Conservation (phyloP, 2,113 vertebrate species). For the Channa maculata region DNA sequence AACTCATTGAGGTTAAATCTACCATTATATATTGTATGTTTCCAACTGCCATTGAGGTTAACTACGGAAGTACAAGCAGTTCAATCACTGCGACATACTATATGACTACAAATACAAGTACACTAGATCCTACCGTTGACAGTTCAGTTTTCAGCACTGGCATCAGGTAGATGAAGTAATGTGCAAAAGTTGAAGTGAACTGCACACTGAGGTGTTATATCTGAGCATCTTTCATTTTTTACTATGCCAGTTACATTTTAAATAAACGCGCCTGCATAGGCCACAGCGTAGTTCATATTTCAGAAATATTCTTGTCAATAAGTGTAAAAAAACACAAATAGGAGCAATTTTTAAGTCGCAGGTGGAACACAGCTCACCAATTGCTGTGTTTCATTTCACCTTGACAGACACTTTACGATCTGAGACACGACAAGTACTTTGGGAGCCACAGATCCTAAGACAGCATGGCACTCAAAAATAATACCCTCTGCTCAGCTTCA, state of each 20-base stretch:
- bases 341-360: slow-evolving; percentile 24
- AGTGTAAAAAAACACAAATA: slow-evolving; percentile 33
- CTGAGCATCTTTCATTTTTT: slow-evolving; percentile 19
- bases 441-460: slow-evolving; percentile 49
- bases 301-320: slow-evolving; percentile 10
- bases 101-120: slow-evolving; percentile 18
- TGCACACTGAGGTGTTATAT: background rate
- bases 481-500: slow-evolving; percentile 61
- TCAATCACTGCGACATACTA: slow-evolving; percentile 13
- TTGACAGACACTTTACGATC: slow-evolving; percentile 76
- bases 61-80: slow-evolving; percentile 24
- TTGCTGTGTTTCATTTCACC: slow-evolving; percentile 63
- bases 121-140: slow-evolving; percentile 23
- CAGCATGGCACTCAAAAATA: slow-evolving; percentile 68
- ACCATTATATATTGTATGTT: background rate
- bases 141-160: background rate
- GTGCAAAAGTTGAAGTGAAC: slow-evolving; percentile 17
- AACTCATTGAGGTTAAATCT: slow-evolving; percentile 24
- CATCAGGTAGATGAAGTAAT: slow-evolving; percentile 3
- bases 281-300: slow-evolving; percentile 13
- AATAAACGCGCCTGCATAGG: slow-evolving; percentile 35
- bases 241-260: slow-evolving; percentile 25
- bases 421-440: slow-evolving; percentile 65
- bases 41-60: slow-evolving; percentile 12
- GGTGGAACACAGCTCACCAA: slow-evolving; percentile 59